These are phyloP conservation scores for Schizotus pectinicornis DNA, from an alignment of 2,888 invertebrate genomes.

Conservation along the genomic window DNA sequence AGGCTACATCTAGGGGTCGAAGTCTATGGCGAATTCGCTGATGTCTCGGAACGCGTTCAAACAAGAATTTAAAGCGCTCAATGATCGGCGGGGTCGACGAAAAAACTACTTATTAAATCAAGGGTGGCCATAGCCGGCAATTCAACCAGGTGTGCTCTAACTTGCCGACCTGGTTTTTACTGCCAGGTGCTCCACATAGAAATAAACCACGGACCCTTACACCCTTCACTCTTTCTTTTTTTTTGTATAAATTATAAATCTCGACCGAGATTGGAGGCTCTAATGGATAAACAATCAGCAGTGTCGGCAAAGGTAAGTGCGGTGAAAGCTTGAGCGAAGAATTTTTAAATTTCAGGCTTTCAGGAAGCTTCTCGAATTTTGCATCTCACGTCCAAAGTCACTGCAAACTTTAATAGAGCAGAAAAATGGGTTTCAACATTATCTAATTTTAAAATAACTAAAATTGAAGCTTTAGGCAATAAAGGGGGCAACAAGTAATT, in stretches of 20 bases:
- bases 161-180: constrained; percentile 55
- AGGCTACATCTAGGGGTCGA: neutral
- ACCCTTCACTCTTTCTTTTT: constrained; percentile 37
- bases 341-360: neutral
- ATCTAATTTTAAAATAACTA: too few relatives aligned
- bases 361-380: too few relatives aligned
- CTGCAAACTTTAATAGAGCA: too few relatives aligned
- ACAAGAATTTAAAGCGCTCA: constrained; percentile 2
- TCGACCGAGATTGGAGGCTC: constrained; percentile 43
- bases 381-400: too few relatives aligned
- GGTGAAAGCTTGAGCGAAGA: neutral
- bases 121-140: constrained; percentile 36
- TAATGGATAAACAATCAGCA: constrained; percentile 44
- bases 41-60: constrained; percentile 8
- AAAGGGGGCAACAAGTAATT: too few relatives aligned
- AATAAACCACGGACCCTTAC: constrained; percentile 50
- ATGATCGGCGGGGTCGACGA: constrained; percentile 14
- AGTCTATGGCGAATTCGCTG: constrained; percentile 15
- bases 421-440: too few relatives aligned
- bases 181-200: constrained; percentile 56
- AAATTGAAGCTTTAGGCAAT: too few relatives aligned
- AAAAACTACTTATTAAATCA: constrained; percentile 50
- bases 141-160: constrained; percentile 53
- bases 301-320: too few relatives aligned
- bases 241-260: constrained; percentile 47